Conservation (phyloP, 2,113 vertebrate species). For the Strix aluco region DNA sequence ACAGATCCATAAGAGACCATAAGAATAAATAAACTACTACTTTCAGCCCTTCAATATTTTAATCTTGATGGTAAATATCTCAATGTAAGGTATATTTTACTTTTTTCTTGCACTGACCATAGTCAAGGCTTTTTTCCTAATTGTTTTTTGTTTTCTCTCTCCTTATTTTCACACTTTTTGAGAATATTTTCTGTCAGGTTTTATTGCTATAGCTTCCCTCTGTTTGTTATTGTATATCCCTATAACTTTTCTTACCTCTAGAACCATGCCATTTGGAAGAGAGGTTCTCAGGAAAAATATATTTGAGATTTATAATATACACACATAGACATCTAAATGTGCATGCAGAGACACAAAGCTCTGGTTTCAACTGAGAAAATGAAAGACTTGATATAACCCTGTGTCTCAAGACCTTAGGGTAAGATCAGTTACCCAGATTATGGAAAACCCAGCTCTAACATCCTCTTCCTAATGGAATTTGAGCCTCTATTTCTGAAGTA, state of each 20-base stretch:
- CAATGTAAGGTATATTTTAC: accelerated
- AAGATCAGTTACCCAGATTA: not conserved
- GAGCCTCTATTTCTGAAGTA: not conserved
- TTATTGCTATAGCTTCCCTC: not conserved
- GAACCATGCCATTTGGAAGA: not conserved
- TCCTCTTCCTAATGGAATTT: not conserved
- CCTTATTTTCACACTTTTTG: not conserved
- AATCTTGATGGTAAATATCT: not conserved
- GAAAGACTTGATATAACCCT: accelerated
- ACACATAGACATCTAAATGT: no score
- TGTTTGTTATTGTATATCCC: not conserved
- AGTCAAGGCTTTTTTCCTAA: not conserved
- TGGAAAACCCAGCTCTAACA: not conserved
- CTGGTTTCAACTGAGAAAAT: not conserved
- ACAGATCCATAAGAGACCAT: not conserved
- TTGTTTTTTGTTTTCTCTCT: not conserved
- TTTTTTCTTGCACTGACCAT: not conserved
- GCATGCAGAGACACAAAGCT: not conserved
- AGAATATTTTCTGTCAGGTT: not conserved
- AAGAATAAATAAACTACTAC: not conserved
- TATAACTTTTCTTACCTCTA: not conserved
- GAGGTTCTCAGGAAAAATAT: not conserved
- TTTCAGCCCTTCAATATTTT: not conserved
- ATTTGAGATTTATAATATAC: not conserved
- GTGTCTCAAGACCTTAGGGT: not conserved